Evolutionary conservation across 2,888 invertebrate species (phyloP).

Genomic region (Calameuta pallipes): DNA sequence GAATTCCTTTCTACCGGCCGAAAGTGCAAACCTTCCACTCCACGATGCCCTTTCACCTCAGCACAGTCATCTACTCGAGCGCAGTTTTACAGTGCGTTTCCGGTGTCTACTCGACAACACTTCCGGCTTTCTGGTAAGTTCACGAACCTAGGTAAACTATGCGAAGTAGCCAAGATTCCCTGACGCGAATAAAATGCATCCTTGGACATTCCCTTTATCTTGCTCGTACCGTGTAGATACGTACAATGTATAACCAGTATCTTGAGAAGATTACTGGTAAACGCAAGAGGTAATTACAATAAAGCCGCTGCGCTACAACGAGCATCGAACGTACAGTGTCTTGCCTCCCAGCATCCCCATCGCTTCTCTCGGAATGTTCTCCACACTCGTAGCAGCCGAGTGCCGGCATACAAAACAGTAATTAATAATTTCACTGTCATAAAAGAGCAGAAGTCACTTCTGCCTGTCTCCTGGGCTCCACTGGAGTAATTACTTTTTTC

Average conservation of each 20-base stretch:
- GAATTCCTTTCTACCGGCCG: constrained; percentile 91
- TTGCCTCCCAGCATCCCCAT: neutral
- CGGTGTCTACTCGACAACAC: constrained; percentile 99
- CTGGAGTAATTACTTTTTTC: constrained; percentile 46
- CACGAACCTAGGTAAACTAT: neutral
- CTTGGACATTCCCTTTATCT: neutral
- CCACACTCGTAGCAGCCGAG: constrained; percentile 34
- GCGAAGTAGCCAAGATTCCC: neutral
- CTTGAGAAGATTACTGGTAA: neutral
- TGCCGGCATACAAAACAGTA: constrained; percentile 49
- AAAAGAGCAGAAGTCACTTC: constrained; percentile 29
- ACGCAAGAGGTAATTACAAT: constrained; percentile 1
- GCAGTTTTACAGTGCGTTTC: constrained; percentile 98
- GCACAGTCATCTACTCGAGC: constrained; percentile 89
- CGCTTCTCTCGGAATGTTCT: constrained; percentile 27
- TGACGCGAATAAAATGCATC: neutral
- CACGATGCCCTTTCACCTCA: constrained; percentile 92
- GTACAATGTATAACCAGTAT: neutral
- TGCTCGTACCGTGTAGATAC: neutral
- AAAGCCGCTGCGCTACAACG: neutral
- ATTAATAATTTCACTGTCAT: constrained; percentile 57
- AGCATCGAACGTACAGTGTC: neutral
- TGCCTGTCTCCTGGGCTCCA: constrained; percentile 19
- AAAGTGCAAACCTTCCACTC: constrained; percentile 81
- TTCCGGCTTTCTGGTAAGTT: constrained; percentile 95